Base-by-base conservation (phyloP, 2,888 invertebrate genomes). In the Lamellibrachia columna region DNA sequence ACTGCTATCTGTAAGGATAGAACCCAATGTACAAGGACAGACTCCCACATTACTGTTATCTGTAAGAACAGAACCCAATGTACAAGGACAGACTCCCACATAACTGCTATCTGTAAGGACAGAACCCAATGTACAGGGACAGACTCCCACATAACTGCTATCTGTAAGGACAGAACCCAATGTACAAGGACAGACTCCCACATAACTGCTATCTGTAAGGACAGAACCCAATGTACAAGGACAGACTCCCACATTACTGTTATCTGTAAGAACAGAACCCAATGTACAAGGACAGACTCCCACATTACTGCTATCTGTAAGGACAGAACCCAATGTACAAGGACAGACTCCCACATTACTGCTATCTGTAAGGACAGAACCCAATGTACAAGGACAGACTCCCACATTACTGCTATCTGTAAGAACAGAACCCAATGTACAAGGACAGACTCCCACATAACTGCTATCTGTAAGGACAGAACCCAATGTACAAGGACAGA, bases 391-490 rank as follows among this genome's bases (percentile, higher is more conserved):
- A 0, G 40, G 40, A 40, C 40, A 40, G 0, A 40, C 92, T 11
- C 93, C 91, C 8, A 75, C 93, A 60, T 75, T 91, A 90, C 92
- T 90, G 0, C 22, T 11, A n/a, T 92, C 92, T 91, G 91, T 52
- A 6, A 7, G 11, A 7, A 28, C 15, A 52, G 91, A 91, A 7
- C 1, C 40, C 1, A 1, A 0, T 40, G 40, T 40, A 40, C 40
- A 40, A 40, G 40, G 0, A 40, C 40, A 40, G 40, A 40, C 1
- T 40, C 40, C 40, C 0, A 40, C 40, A 40, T 40, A 0, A 40
- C 40, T 40, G 40, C 0, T 40, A 40, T 40, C 40, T 40, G 40
- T 40, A 40, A 40, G 40, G 40, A 40, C 40, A 40, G 1, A 0
- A 40, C 40, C 40, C 40, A 40, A 0, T 40, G 0, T 40, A 40